A percentile compares a stretch with the other conserved stretches of the same genome.
Conservation (phyloP, 2,113 vertebrate species). For the Coryphaenoides rupestris region DNA sequence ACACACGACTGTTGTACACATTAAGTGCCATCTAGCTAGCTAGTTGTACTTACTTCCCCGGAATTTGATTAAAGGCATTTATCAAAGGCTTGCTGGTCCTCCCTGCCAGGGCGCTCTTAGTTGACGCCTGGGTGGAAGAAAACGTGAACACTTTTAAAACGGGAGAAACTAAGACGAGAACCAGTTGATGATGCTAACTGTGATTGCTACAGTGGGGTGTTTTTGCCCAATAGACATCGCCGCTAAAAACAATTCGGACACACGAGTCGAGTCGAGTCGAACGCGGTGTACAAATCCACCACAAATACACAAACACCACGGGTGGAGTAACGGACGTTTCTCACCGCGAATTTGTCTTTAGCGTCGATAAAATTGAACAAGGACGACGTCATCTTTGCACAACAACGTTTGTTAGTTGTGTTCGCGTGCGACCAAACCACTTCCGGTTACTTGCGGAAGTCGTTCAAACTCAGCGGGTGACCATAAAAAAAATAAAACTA, state of each 20-base stretch:
- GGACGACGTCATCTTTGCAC: constrained; percentile 67
- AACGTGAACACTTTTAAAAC: constrained; percentile 1
- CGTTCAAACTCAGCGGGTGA: too few species aligned
- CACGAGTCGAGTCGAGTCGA: too few species aligned
- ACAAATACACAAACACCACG: not conserved
- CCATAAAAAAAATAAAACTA: too few species aligned
- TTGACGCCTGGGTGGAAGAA: constrained; percentile 73
- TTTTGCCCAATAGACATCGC: too few species aligned
- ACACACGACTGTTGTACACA: not conserved
- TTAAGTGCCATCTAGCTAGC: not conserved
- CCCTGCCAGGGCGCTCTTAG: constrained; percentile 75
- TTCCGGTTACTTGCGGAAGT: not conserved
- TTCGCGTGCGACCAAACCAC: not conserved
- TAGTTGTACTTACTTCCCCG: constrained; percentile 82
- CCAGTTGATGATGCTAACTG: not conserved
- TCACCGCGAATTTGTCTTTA: constrained; percentile 74
- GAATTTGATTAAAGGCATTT: constrained; percentile 81
- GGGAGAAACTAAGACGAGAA: not conserved
- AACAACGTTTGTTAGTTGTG: constrained; percentile 4
- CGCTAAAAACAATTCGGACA: too few species aligned
- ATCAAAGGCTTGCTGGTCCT: constrained; percentile 84
- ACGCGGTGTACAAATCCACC: too few species aligned
- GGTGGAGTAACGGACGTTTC: not conserved
- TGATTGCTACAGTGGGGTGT: too few species aligned
- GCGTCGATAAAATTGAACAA: constrained; percentile 70